Evolutionary conservation across 1,140 invertebrate species (phyloP).

Genomic region (Metaphire vulgaris): DNA sequence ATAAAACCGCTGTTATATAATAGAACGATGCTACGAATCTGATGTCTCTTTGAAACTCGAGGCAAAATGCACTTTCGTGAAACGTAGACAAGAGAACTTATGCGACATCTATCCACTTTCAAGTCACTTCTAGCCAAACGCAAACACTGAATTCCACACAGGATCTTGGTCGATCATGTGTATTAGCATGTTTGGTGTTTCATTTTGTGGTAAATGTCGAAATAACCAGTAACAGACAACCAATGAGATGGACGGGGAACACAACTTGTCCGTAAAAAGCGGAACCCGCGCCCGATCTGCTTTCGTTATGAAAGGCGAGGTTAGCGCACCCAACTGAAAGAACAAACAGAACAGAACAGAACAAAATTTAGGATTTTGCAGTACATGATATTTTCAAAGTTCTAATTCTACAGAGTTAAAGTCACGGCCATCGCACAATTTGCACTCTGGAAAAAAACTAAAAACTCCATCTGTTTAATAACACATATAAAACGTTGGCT

Average conservation of each 20-base stretch:
- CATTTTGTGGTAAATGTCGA: not conserved
- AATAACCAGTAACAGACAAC: not conserved
- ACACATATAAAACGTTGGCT: too few species aligned
- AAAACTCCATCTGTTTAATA: too few species aligned
- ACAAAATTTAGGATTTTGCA: not conserved
- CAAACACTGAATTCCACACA: not conserved
- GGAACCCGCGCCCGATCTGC: not conserved
- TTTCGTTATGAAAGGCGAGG: not conserved
- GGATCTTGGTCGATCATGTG: not conserved
- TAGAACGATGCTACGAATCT: too few species aligned
- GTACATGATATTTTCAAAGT: too few species aligned
- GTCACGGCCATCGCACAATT: too few species aligned
- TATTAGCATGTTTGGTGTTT: not conserved
- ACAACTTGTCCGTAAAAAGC: not conserved
- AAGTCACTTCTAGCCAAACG: too few species aligned
- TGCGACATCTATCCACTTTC: too few species aligned
- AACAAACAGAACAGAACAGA: not conserved
- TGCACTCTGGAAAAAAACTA: too few species aligned
- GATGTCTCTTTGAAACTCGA: not conserved
- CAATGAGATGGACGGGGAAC: not conserved
- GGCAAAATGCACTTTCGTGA: not conserved
- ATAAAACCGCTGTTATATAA: too few species aligned
- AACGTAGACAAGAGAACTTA: too few species aligned
- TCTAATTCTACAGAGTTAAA: too few species aligned
- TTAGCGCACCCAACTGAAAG: not conserved